A percentile compares a stretch with the other conserved stretches of the same genome.
Conservation (phyloP, 2,888 invertebrate species). For the Cosmia trapezina region DNA sequence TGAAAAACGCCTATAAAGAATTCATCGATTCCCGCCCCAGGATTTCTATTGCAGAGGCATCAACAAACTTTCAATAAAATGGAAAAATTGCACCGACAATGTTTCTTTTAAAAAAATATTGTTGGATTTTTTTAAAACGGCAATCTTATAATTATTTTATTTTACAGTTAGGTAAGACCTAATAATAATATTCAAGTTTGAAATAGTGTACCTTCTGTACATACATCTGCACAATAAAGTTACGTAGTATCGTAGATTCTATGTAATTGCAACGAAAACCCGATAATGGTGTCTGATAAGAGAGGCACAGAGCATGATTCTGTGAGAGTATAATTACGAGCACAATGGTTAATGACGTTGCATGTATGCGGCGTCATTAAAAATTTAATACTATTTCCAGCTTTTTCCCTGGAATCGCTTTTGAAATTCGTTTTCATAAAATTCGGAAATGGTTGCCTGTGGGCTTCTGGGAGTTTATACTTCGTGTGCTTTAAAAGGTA, state of each 20-base stretch:
- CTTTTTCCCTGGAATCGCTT: constrained; percentile 26
- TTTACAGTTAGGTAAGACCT: too few relatives aligned
- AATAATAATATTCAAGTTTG: too few relatives aligned
- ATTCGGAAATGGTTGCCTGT: constrained; percentile 9
- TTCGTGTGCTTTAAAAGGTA: neutral
- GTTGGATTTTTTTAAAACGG: too few relatives aligned
- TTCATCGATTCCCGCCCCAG: too few relatives aligned
- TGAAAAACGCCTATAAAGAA: too few relatives aligned
- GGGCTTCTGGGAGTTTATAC: constrained; percentile 12
- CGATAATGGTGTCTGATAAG: constrained; percentile 64
- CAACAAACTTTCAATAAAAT: too few relatives aligned
- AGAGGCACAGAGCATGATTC: constrained; percentile 39
- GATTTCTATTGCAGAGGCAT: too few relatives aligned
- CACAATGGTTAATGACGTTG: constrained; percentile 50
- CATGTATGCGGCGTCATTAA: constrained; percentile 46
- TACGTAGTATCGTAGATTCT: constrained; percentile 46
- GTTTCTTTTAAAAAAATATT: too few relatives aligned
- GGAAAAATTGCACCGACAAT: too few relatives aligned
- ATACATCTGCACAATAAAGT: neutral
- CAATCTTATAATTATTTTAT: too few relatives aligned
- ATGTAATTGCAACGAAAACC: constrained; percentile 73
- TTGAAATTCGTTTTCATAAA: constrained; percentile 38
- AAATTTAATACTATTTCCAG: constrained; percentile 21
- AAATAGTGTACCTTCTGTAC: constrained; percentile 36
- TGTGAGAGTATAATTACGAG: constrained; percentile 52